Percentiles rank a stretch among this genome's conserved stretches.
Evolutionary conservation across 2,888 invertebrate species (phyloP).

Genomic region (Scaptomyza flava): DNA sequence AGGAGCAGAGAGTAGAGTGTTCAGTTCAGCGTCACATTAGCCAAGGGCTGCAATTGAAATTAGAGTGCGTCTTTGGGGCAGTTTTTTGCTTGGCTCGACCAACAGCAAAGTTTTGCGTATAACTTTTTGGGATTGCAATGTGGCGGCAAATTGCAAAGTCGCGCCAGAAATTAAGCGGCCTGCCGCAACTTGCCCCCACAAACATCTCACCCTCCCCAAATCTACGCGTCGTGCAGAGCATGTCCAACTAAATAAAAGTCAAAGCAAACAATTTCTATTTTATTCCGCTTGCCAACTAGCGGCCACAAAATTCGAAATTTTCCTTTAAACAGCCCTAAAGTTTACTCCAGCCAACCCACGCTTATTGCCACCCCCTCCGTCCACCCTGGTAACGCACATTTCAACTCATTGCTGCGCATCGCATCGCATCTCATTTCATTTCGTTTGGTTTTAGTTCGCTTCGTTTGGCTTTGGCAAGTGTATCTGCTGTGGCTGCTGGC

Average conservation of each 20-base stretch:
- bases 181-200: constrained; percentile 47
- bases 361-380: background rate
- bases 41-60: constrained; percentile 70
- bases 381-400: constrained; percentile 37
- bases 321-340: background rate
- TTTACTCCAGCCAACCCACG: background rate
- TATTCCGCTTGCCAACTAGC: constrained; percentile 67
- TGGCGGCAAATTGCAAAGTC: constrained; percentile 76
- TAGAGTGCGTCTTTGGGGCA: constrained; percentile 54
- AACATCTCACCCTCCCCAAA: background rate
- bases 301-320: constrained; percentile 65
- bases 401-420: constrained; percentile 40
- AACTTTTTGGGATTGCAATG: constrained; percentile 75
- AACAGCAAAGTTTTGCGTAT: constrained; percentile 51
- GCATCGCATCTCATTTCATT: constrained; percentile 42
- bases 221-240: constrained; percentile 15
- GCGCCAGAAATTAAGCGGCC: constrained; percentile 73
- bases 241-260: constrained; percentile 70
- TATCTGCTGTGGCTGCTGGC: constrained; percentile 28
- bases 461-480: constrained; percentile 34
- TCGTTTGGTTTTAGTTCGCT: constrained; percentile 43
- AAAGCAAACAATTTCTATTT: constrained; percentile 69
- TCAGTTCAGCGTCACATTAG: constrained; percentile 56
- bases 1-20: background rate
- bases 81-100: constrained; percentile 35